Evolutionary conservation across 2,797 vertebrate species (phyloP).

Genomic region (Cryptoprocta ferox): DNA sequence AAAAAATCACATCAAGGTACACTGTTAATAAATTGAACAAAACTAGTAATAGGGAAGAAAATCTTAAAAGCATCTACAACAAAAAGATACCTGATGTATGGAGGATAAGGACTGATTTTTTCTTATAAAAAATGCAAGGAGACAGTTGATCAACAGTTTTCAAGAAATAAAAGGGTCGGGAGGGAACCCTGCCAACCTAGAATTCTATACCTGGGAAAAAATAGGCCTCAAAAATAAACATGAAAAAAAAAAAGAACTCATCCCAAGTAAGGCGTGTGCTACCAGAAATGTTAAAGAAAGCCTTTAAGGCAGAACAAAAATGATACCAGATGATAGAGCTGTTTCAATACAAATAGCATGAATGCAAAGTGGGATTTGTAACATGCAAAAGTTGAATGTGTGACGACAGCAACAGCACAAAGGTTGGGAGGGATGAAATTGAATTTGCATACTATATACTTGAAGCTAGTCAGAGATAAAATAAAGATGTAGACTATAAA

Average conservation of each 20-base stretch:
- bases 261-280: neutral
- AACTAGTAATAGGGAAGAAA: neutral
- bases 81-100: neutral
- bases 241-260: neutral
- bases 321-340: neutral
- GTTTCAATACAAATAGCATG: neutral
- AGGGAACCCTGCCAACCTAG: neutral
- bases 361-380: neutral
- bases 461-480: neutral
- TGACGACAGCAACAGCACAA: neutral
- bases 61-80: neutral
- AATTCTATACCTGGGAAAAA: neutral
- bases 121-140: neutral
- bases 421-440: neutral
- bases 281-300: neutral
- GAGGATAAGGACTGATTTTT: neutral
- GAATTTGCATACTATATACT: neutral
- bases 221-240: neutral
- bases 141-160: neutral
- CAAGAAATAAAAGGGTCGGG: neutral
- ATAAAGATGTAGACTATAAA: neutral
- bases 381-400: neutral
- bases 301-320: neutral
- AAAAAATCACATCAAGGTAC: neutral
- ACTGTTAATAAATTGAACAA: neutral